Conservation (phyloP, 1,140 invertebrate species). For the Berghia stephanieae region DNA sequence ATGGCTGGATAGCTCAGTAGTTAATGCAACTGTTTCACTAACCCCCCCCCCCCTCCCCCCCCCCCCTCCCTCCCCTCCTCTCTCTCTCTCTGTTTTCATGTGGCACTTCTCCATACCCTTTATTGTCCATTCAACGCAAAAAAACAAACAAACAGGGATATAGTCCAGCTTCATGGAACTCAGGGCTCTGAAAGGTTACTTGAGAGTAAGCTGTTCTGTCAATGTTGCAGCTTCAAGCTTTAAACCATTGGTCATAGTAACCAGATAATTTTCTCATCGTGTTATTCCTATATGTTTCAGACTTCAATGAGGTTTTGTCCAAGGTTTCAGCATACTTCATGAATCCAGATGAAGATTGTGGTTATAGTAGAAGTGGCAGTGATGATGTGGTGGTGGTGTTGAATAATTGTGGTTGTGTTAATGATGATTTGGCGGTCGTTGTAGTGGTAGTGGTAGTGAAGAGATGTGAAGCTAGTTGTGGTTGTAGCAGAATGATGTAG, state of each 20-base stretch:
- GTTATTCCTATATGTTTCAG: conserved; percentile 18
- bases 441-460: too few relatives aligned
- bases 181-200: too few relatives aligned
- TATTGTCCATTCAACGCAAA: background rate
- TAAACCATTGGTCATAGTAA: conserved; percentile 5
- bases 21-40: too few relatives aligned
- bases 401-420: too few relatives aligned
- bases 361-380: too few relatives aligned
- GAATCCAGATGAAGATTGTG: background rate
- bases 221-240: conserved; percentile 21
- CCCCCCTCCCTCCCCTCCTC: conserved; percentile 1
- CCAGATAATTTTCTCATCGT: background rate
- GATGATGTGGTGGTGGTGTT: too few relatives aligned
- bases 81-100: conserved; percentile 6
- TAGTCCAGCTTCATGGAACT: background rate
- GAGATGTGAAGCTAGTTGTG: too few relatives aligned
- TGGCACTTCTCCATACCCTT: background rate
- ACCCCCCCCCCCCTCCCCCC: too few relatives aligned
- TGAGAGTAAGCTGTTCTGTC: too few relatives aligned
- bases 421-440: too few relatives aligned
- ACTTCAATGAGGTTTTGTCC: conserved; percentile 24
- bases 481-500: too few relatives aligned
- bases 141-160: background rate
- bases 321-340: background rate
- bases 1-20: too few relatives aligned